A percentile compares a stretch with the other conserved stretches of the same genome.
These are phyloP conservation scores for Chionis minor DNA, from an alignment of 2,113 vertebrate genomes.

Conservation along the genomic window DNA sequence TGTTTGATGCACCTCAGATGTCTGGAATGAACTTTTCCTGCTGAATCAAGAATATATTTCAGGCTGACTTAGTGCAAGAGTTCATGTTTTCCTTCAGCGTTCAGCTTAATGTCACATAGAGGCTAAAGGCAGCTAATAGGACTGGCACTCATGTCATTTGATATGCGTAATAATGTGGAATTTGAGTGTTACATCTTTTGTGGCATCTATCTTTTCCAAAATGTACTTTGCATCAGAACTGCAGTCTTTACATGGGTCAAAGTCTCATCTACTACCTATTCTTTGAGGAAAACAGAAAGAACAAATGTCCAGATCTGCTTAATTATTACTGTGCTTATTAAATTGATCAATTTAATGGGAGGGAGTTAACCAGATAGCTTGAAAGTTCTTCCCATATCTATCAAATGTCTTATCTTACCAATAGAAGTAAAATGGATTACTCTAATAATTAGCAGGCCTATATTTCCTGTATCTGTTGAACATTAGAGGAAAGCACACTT, in stretches of 20 bases:
- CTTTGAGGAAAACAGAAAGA: neutral
- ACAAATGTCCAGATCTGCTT: neutral
- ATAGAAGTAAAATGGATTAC: neutral
- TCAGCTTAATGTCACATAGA: neutral
- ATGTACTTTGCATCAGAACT: neutral
- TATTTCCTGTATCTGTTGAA: neutral
- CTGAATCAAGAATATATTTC: neutral
- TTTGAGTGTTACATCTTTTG: neutral
- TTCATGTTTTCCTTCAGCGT: neutral
- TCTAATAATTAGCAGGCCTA: neutral
- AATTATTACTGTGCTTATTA: neutral
- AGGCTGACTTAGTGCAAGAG: neutral
- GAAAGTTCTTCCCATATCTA: neutral
- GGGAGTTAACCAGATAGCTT: neutral
- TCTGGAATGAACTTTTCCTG: neutral
- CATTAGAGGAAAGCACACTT: neutral
- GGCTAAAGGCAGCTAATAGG: neutral
- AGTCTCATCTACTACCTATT: neutral
- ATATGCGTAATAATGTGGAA: neutral
- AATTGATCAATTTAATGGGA: rapidly evolving
- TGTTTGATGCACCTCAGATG: neutral
- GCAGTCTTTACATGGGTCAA: neutral
- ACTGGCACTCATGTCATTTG: neutral
- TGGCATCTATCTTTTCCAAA: neutral
- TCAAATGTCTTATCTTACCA: neutral